Evolutionary conservation across 2,888 invertebrate species (phyloP), one percentile per base, ranked within the genome.

Genomic region (Galerucella calmariensis): DNA sequence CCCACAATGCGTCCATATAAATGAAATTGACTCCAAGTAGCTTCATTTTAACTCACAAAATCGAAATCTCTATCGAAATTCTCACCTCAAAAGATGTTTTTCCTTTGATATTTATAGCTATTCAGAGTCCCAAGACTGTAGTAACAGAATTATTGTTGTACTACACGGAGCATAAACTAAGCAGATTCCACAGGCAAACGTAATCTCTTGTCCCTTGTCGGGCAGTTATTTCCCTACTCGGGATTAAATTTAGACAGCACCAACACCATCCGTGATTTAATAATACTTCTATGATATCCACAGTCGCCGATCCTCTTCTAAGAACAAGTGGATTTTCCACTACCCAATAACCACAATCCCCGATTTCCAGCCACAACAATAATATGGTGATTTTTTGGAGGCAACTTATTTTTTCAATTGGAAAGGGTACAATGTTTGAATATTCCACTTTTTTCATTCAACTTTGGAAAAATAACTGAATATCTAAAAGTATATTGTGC

Each of bases 261-360:
- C 46, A 41, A 46, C 63, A 20, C 46, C 16, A 46, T 56, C 41
- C 58, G 51, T 35, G 56, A 58, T 71, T 71, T 71, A 53, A 62
- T 71, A 71, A 71, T 71, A 44, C 48, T 71, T 56, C 65, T 58
- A 71, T 71, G 46, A 71, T 53, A 71, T 65, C 46, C 65, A 65
- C 53, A 71, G 24, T 51, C 46, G 61, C 35, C 56, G 24, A 53
- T 44, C 58, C 16, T 56, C 71, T 71, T 58, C 41, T 14, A 35
- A 67, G 46, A 44, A 3, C 46, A n/a, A 65, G 46, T 16, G 9
- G 63, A 46, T 46, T 46, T 46, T 46, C 11, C 14, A 48, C 48
- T 41, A 41, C 35, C 35, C 35, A 41, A 41, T 41, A 41, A 41
- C 35, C 35, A 2, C 35, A 41, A 41, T 9, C 1, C 5, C 8